Conservation (phyloP, 2,797 vertebrate species). For the Harpagifer antarcticus region DNA sequence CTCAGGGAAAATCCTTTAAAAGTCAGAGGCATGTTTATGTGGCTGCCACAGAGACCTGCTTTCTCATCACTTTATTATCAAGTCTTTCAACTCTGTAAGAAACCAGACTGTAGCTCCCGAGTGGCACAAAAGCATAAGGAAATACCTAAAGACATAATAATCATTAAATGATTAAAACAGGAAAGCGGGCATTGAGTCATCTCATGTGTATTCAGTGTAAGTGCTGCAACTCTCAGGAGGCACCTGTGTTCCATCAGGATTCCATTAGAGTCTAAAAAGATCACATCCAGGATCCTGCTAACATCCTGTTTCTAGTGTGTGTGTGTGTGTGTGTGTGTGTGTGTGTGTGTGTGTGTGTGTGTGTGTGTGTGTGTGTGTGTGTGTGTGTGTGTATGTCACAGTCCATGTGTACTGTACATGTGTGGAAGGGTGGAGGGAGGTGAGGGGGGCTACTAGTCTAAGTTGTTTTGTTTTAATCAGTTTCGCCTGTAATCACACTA, state of each 20-base stretch:
- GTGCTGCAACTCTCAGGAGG: slow-evolving; percentile 69
- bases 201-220: slow-evolving; percentile 64
- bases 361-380: slow-evolving; percentile 29
- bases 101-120: slow-evolving; percentile 57
- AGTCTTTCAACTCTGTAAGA: slow-evolving; percentile 66
- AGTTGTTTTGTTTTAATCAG: slow-evolving; percentile 85
- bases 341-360: slow-evolving; percentile 26
- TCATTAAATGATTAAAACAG: slow-evolving; percentile 81
- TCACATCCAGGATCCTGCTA: slow-evolving; percentile 70
- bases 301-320: slow-evolving; percentile 73
- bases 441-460: slow-evolving; percentile 31
- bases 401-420: slow-evolving; percentile 59
- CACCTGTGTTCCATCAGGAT: slow-evolving; percentile 83
- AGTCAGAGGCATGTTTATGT: slow-evolving; percentile 77
- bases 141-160: slow-evolving; percentile 80
- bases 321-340: slow-evolving; percentile 23
- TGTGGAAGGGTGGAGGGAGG: slow-evolving; percentile 33
- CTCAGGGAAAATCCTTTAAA: slow-evolving; percentile 84
- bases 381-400: slow-evolving; percentile 24
- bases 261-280: slow-evolving; percentile 79
- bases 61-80: slow-evolving; percentile 80
- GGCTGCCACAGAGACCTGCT: slow-evolving; percentile 71
- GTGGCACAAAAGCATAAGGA: slow-evolving; percentile 69
- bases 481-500: slow-evolving; percentile 81
- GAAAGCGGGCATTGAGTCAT: slow-evolving; percentile 75